Evolutionary conservation across 2,797 vertebrate genomes (phyloP), one percentile per base, ranked within the genome.

Genomic region (Acipenser oxyrinchus): DNA sequence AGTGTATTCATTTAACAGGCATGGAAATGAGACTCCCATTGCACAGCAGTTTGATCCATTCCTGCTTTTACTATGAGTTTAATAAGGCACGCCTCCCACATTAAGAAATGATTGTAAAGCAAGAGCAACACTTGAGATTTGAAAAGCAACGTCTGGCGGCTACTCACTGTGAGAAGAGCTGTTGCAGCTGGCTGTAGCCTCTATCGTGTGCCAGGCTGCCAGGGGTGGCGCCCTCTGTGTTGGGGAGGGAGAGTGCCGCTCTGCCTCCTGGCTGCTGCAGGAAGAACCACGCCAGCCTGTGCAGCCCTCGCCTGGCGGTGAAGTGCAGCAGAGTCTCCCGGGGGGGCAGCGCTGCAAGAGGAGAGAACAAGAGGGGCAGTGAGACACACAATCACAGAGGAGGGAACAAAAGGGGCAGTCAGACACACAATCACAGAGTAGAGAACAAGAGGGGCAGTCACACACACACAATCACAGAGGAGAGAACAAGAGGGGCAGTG

Each of bases 281-380:
- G 74, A 98, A 84, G 74, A 98, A 95, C 76, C 80, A 83, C 0
- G 93, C 86, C 23, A 98, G 82, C 53, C 87, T 83, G 72, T 84
- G 77, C 68, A 98, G 88, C 6, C 95, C 95, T n/a, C 94, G 89
- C 1, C 96, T 84, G 18, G 91, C 94, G 0, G 94, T 92, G 72
- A 98, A 98, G 76, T 98, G 96, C 86, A 99, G 84, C 76, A 99
- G 76, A 0, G 96, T 99, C 72, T 99, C 96, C 73, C 92, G 93
- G 55, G 94, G 93, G 65, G 85, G 80, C 60, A 81, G 79, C 69
- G 89, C 96, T 99, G 79, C 5, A 71, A 64, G 68, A 71, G 57
- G 53, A 48, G 76, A 65, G 11, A 48, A 49, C 4, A 7, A 58
- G 66, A 51, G 49, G 66, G 59, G 23, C 23, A 37, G 23, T 37